A percentile compares a stretch with the other conserved stretches of the same genome.
These are phyloP conservation scores for Pelosia muscerda DNA, from an alignment of 2,888 invertebrate species.

Conservation along the genomic window DNA sequence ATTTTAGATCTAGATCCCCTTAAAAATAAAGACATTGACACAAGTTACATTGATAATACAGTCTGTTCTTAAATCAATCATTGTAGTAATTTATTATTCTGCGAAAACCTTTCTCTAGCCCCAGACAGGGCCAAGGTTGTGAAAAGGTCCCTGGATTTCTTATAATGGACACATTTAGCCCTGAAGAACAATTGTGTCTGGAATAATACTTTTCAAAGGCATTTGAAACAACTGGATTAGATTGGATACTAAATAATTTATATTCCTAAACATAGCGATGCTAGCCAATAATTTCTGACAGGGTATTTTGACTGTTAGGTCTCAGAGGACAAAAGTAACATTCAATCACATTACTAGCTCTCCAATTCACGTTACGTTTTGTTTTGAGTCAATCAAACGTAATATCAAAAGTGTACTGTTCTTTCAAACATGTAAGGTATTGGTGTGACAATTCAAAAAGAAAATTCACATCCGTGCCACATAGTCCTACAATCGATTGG, in stretches of 20 bases:
- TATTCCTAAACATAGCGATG: background rate
- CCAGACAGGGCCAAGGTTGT: conserved; percentile 24
- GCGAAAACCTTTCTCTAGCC: conserved; percentile 22
- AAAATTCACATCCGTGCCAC: conserved; percentile 61
- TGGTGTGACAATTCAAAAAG: conserved; percentile 39
- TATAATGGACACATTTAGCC: conserved; percentile 18
- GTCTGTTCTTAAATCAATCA: conserved; percentile 33
- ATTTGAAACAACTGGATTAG: background rate
- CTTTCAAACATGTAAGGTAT: conserved; percentile 24
- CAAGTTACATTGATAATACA: background rate
- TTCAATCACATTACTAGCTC: background rate
- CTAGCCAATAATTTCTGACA: background rate
- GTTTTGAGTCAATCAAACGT: background rate
- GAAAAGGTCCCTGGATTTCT: conserved; percentile 21
- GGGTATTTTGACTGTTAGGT: background rate
- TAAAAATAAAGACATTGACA: background rate
- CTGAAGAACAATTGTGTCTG: conserved; percentile 14
- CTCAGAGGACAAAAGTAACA: conserved; percentile 4
- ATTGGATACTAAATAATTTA: background rate
- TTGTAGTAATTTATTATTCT: conserved; percentile 30
- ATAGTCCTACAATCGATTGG: conserved; percentile 59
- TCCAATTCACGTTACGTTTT: background rate
- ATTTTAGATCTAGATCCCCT: background rate
- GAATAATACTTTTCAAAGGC: conserved; percentile 1
- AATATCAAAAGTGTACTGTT: background rate